A percentile compares a stretch with the other conserved stretches of the same genome.
Conservation (phyloP, 2,888 invertebrate species). For the Lapara coniferarum region DNA sequence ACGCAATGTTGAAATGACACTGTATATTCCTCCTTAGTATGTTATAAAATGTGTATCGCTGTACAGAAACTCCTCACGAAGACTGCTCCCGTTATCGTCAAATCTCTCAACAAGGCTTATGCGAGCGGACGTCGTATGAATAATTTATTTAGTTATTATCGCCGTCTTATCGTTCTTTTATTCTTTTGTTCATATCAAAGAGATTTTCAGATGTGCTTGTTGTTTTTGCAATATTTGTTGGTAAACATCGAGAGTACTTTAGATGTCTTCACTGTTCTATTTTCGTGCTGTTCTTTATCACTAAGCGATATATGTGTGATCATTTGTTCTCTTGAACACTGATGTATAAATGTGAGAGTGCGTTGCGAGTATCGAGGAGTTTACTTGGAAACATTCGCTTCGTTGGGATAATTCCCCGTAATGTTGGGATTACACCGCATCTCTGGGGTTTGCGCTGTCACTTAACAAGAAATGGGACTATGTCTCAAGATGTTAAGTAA, state of each 20-base stretch:
- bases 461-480: slow-evolving; percentile 60
- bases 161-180: slow-evolving; percentile 51
- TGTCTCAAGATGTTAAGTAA: slow-evolving; percentile 40
- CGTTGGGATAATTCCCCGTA: slow-evolving; percentile 63
- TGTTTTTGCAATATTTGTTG: not conserved
- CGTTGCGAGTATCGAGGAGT: slow-evolving; percentile 48
- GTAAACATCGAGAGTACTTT: not conserved
- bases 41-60: not conserved
- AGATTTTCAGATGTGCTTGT: slow-evolving; percentile 34
- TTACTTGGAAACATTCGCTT: slow-evolving; percentile 51
- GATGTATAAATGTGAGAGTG: slow-evolving; percentile 37
- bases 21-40: slow-evolving; percentile 10
- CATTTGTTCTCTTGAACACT: slow-evolving; percentile 46
- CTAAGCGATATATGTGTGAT: slow-evolving; percentile 45
- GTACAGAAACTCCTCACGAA: slow-evolving; percentile 35
- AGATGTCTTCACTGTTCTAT: not conserved
- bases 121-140: slow-evolving; percentile 61
- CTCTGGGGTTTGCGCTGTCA: slow-evolving; percentile 47
- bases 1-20: too few species aligned
- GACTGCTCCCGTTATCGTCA: slow-evolving; percentile 57
- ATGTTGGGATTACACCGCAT: slow-evolving; percentile 63
- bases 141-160: slow-evolving; percentile 68
- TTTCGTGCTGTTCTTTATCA: slow-evolving; percentile 30
- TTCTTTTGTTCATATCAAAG: slow-evolving; percentile 50
- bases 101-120: slow-evolving; percentile 59